Base-by-base conservation (phyloP, 2,888 invertebrate species). In the Napeogenes sylphis region DNA sequence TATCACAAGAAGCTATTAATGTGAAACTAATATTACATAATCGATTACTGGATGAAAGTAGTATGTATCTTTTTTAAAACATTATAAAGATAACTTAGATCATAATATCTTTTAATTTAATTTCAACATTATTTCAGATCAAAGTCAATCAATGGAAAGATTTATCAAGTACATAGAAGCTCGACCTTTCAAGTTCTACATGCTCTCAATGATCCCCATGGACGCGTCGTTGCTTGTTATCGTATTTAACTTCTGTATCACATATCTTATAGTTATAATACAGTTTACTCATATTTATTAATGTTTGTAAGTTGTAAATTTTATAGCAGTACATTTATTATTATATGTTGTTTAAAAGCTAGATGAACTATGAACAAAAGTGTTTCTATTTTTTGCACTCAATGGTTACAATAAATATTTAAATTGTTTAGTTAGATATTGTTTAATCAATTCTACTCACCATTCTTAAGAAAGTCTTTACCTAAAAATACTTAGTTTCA, bases 211-310 rank as follows among this genome's bases (percentile, higher is more conserved):
- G 2, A 61, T 70, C 8, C 64, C 70, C 0, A 45, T 68, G 35
- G 64, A 70, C 42, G 56, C 61, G 2, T 47, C 46, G 8, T 56
- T 70, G 2, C 58, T 63, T 4, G 45, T 64, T 21, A 59, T 57
- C 2, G 30, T 63, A 8, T 30, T 63, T 4, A 63, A 63, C 53
- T 55, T 70, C 4, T 59, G 55, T 51, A 55, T 67, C 3, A 64
- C 67, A 13, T 70, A 68, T 45, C 53, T 68, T 2, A 63, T 68
- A 59, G 65, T 70, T 4, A 33, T 65, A 14, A 53, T 68, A 54
- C 70, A 70, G 55, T 47, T 65, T 33, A 60, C 62, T 13, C 62
- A 62, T 55, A 45, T 65, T 30, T 54, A 56, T 51, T 65, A 55
- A 63, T 35, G 2, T 2, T 45, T 10, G 10, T 42, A 35, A 35